Evolutionary conservation across 2,113 vertebrate genomes (phyloP).

Genomic region (Pituophis catenifer): DNA sequence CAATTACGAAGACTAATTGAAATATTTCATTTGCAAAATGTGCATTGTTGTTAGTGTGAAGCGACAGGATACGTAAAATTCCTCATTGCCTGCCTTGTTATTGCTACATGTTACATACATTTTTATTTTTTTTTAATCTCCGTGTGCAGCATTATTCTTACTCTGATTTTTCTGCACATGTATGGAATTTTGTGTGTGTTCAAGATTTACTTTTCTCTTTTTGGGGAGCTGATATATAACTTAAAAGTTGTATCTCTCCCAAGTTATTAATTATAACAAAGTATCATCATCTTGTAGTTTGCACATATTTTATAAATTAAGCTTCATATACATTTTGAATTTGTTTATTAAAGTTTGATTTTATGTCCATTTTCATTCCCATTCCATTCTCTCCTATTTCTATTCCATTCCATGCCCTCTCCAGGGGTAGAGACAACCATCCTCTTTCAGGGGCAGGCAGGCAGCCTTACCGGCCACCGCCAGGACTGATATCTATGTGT

Average conservation of each 20-base stretch:
- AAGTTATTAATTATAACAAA: neutral
- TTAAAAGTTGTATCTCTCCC: neutral
- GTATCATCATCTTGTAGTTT: neutral
- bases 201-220: neutral
- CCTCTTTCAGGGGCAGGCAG: no score
- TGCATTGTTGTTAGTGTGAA: neutral
- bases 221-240: neutral
- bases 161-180: neutral
- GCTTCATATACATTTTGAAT: neutral
- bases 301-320: neutral
- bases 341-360: neutral
- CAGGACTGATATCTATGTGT: no score
- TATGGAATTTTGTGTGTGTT: neutral
- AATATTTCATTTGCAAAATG: neutral
- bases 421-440: no score
- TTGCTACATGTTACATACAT: neutral
- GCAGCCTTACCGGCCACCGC: no score
- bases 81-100: neutral
- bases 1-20: neutral
- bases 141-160: neutral
- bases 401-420: no score
- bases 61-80: neutral
- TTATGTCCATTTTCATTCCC: neutral
- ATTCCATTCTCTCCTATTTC: no score
- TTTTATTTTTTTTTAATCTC: neutral